Conservation (phyloP, 2,113 vertebrate species). For the Glaucomys volans region DNA sequence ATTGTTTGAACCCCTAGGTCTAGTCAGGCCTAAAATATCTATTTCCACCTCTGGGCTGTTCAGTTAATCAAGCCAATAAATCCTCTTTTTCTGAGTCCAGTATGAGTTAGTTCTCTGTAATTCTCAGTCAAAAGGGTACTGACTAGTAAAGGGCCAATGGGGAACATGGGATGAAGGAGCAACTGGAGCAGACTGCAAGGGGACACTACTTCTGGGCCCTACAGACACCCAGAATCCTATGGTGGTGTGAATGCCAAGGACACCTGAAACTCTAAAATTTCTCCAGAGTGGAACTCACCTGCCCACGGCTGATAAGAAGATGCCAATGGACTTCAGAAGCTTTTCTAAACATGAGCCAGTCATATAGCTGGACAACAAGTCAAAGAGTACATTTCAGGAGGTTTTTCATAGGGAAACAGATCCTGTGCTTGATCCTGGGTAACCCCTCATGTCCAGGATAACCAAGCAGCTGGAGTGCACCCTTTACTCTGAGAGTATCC, state of each 20-base stretch:
- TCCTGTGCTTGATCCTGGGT: background rate
- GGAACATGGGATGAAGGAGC: background rate
- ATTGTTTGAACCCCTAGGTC: background rate
- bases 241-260: background rate
- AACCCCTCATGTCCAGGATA: background rate
- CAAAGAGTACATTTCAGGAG: conserved; percentile 80
- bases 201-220: background rate
- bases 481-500: background rate
- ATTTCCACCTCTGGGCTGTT: background rate
- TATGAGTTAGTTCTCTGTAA: background rate
- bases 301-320: conserved; percentile 91
- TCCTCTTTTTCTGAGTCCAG: background rate
- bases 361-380: conserved; percentile 88
- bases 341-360: conserved; percentile 87
- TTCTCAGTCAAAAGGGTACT: background rate
- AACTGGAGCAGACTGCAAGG: background rate
- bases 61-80: conserved; percentile 7
- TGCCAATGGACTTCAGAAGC: conserved; percentile 88
- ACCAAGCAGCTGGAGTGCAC: background rate
- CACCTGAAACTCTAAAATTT: background rate
- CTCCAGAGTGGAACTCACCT: conserved; percentile 86
- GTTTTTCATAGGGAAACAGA: background rate
- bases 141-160: background rate
- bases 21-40: background rate
- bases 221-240: background rate